Evolutionary conservation across 1,140 invertebrate genomes (phyloP).

Genomic region (Drosophila kohkoa): DNA sequence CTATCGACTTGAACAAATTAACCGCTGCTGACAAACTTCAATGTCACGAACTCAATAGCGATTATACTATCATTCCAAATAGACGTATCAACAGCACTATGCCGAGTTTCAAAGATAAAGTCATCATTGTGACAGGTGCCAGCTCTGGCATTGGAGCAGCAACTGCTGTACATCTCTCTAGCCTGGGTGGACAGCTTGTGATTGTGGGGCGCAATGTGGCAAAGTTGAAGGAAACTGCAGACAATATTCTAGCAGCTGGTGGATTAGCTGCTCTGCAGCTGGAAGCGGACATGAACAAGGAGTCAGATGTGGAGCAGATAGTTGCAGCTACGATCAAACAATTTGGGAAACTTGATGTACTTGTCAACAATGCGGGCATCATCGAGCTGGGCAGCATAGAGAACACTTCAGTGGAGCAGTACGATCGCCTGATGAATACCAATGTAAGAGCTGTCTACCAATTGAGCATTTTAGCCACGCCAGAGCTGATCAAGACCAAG

Average conservation of each 20-base stretch:
- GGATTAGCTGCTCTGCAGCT: slow-evolving; percentile 46
- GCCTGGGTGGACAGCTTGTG: slow-evolving; percentile 90
- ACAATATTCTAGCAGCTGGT: slow-evolving; percentile 84
- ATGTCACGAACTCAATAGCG: neutral
- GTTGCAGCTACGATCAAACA: slow-evolving; percentile 89
- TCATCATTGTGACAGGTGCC: slow-evolving; percentile 92
- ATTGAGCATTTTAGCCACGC: slow-evolving; percentile 93
- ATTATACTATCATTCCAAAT: neutral
- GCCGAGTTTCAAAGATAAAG: slow-evolving; percentile 88
- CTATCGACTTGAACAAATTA: slow-evolving; percentile 32
- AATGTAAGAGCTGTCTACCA: slow-evolving; percentile 95
- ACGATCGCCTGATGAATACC: slow-evolving; percentile 93
- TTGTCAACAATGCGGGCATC: slow-evolving; percentile 96
- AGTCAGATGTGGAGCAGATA: slow-evolving; percentile 90
- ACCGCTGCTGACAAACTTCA: slow-evolving; percentile 1
- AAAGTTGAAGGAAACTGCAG: slow-evolving; percentile 87
- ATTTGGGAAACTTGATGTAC: slow-evolving; percentile 90
- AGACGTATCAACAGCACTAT: slow-evolving; percentile 68
- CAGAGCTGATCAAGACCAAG: slow-evolving; percentile 92
- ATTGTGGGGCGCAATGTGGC: slow-evolving; percentile 91
- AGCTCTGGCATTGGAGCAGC: slow-evolving; percentile 95
- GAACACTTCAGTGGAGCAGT: slow-evolving; percentile 92
- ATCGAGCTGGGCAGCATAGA: slow-evolving; percentile 93
- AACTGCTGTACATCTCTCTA: slow-evolving; percentile 91
- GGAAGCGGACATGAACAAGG: slow-evolving; percentile 89